Conservation (phyloP, 2,113 vertebrate species). For the Solea senegalensis region DNA sequence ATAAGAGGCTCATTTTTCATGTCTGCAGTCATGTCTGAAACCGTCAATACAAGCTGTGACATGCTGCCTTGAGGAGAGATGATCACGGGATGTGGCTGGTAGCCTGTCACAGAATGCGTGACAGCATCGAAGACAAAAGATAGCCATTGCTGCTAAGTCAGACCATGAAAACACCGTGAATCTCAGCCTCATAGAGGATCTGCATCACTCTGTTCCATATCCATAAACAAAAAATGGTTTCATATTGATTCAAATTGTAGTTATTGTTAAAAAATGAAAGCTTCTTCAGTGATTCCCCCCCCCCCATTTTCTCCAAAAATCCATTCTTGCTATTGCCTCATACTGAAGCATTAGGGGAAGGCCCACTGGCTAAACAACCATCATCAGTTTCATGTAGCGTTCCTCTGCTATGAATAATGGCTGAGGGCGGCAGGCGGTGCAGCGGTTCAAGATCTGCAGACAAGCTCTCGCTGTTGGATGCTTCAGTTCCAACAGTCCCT, state of each 20-base stretch:
- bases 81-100: background rate
- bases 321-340: slow-evolving; percentile 52
- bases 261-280: slow-evolving; percentile 45
- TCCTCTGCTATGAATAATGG: slow-evolving; percentile 69
- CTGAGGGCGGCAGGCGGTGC: slow-evolving; percentile 54
- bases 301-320: slow-evolving; percentile 44
- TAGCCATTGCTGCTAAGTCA: background rate
- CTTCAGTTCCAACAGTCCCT: slow-evolving; percentile 45
- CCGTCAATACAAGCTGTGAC: slow-evolving; percentile 7
- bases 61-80: slow-evolving; percentile 10
- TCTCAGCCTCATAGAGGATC: background rate
- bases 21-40: slow-evolving; percentile 14
- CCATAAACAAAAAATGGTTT: slow-evolving; percentile 9
- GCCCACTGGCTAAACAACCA: slow-evolving; percentile 71
- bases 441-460: slow-evolving; percentile 62
- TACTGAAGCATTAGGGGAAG: slow-evolving; percentile 45
- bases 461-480: slow-evolving; percentile 62
- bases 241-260: slow-evolving; percentile 40
- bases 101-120: background rate
- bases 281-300: slow-evolving; percentile 12
- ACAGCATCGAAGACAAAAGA: slow-evolving; percentile 3
- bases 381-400: slow-evolving; percentile 66
- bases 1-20: background rate
- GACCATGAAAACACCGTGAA: background rate
- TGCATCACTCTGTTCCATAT: background rate